A percentile compares a stretch with the other conserved stretches of the same genome.
These are phyloP conservation scores for Anoplolepis gracilipes DNA, from an alignment of 1,140 invertebrate species.

Conservation along the genomic window DNA sequence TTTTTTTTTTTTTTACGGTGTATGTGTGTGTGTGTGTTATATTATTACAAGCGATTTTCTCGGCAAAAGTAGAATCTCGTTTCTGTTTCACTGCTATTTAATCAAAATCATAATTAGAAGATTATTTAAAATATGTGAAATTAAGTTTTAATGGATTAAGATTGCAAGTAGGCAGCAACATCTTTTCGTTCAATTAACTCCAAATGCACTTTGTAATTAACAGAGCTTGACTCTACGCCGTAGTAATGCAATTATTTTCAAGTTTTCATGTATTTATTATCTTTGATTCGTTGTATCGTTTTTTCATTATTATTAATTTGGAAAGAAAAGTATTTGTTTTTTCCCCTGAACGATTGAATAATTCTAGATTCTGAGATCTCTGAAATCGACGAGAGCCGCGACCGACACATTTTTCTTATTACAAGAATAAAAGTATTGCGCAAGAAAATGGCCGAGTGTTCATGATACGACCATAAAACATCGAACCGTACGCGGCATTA, in stretches of 20 bases:
- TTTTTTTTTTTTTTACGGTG: not conserved
- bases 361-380: not conserved
- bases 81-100: not conserved
- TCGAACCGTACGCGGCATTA: slow-evolving; percentile 80
- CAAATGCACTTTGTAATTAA: not conserved
- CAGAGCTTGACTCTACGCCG: not conserved
- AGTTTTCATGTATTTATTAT: not conserved
- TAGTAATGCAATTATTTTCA: slow-evolving; percentile 21
- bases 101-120: not conserved
- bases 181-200: slow-evolving; percentile 17
- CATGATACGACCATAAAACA: slow-evolving; percentile 81
- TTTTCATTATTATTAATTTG: not conserved
- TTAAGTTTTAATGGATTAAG: slow-evolving; percentile 16
- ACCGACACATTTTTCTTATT: slow-evolving; percentile 69
- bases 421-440: slow-evolving; percentile 81
- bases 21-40: too few species aligned
- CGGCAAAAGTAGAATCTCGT: not conserved
- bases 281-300: not conserved
- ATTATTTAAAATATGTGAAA: slow-evolving; percentile 25
- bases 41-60: slow-evolving; percentile 2
- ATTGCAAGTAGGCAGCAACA: not conserved
- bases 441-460: slow-evolving; percentile 80
- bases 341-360: not conserved
- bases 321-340: not conserved
- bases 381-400: slow-evolving; percentile 38